Conservation (phyloP, 2,888 invertebrate species). For the Platypus cylindrus region DNA sequence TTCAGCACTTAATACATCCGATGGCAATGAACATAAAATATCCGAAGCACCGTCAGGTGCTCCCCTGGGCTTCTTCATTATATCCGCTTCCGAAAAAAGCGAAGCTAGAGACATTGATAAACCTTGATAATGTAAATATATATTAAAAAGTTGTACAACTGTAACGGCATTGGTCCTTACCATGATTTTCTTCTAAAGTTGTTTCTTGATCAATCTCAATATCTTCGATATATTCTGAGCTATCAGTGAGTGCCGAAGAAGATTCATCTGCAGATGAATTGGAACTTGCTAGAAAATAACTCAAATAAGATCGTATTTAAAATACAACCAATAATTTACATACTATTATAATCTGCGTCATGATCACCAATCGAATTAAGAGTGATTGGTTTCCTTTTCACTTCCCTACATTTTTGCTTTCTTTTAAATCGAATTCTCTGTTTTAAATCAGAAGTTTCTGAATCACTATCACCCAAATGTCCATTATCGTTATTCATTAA, state of each 20-base stretch:
- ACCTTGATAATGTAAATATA: slow-evolving; percentile 24
- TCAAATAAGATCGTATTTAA: neutral
- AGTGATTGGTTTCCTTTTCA: slow-evolving; percentile 26
- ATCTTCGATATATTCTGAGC: slow-evolving; percentile 42
- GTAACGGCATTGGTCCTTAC: slow-evolving; percentile 2
- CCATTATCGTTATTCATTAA: slow-evolving; percentile 34
- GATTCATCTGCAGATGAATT: slow-evolving; percentile 38
- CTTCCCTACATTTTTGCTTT: slow-evolving; percentile 39
- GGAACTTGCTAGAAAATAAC: slow-evolving; percentile 32
- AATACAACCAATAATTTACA: slow-evolving; percentile 29
- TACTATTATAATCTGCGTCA: slow-evolving; percentile 34
- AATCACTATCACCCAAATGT: slow-evolving; percentile 46
- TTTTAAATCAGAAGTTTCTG: slow-evolving; percentile 51
- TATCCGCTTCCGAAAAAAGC: slow-evolving; percentile 45
- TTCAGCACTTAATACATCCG: slow-evolving; percentile 56
- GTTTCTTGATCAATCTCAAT: slow-evolving; percentile 37
- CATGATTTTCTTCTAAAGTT: slow-evolving; percentile 29
- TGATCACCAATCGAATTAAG: slow-evolving; percentile 34
- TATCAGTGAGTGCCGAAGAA: slow-evolving; percentile 36
- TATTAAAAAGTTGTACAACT: neutral
- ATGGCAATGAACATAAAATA: slow-evolving; percentile 16
- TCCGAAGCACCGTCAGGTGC: slow-evolving; percentile 35
- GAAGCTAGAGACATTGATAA: slow-evolving; percentile 52
- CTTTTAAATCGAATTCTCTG: slow-evolving; percentile 49
- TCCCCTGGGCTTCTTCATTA: slow-evolving; percentile 33